These are phyloP conservation scores for Cheilosia pagana DNA, from an alignment of 2,888 invertebrate species.

Conservation along the genomic window DNA sequence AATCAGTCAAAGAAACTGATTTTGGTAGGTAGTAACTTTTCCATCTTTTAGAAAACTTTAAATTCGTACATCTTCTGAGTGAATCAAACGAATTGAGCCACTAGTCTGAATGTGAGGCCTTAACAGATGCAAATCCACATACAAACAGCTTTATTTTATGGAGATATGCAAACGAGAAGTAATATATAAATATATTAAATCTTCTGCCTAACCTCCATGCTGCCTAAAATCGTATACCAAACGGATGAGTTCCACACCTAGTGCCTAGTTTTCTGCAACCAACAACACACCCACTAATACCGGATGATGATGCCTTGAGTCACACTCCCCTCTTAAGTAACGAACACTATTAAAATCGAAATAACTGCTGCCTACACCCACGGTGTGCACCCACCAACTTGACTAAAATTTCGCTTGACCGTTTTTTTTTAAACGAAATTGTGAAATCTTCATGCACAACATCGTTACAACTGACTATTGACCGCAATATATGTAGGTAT, in stretches of 20 bases:
- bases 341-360: not conserved
- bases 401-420: slow-evolving; percentile 16
- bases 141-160: too few species aligned
- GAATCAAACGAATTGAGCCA: too few species aligned
- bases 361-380: slow-evolving; percentile 17
- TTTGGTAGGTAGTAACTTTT: too few species aligned
- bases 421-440: slow-evolving; percentile 44
- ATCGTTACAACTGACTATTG: slow-evolving; percentile 31
- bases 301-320: not conserved
- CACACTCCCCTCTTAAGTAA: not conserved
- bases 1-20: too few species aligned
- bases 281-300: not conserved
- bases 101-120: too few species aligned
- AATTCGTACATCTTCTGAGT: too few species aligned
- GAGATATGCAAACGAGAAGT: too few species aligned
- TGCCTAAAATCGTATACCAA: not conserved
- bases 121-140: too few species aligned
- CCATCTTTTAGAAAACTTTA: too few species aligned
- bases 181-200: not conserved
- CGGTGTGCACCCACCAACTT: slow-evolving; percentile 19
- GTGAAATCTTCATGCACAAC: slow-evolving; percentile 45
- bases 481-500: slow-evolving; percentile 38
- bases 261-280: not conserved
- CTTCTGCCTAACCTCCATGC: not conserved
- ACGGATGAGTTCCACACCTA: not conserved